Base-by-base conservation (phyloP, 2,113 vertebrate genomes). In the Triplophysa dalaica region DNA sequence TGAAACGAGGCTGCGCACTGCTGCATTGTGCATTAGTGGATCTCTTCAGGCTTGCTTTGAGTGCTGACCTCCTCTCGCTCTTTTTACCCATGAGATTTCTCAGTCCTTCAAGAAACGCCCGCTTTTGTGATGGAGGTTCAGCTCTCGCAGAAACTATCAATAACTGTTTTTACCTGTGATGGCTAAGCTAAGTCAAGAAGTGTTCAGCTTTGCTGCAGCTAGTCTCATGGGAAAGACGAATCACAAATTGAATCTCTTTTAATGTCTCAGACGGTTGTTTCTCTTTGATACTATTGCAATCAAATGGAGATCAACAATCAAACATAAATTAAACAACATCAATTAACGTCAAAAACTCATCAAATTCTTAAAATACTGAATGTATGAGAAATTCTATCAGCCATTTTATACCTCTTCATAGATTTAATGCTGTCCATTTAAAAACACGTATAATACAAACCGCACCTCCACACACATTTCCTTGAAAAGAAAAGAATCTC, bases 11-110 rank as follows among this genome's bases (percentile, higher is more conserved):
- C 26, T 17, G 85, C 83, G 81, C 29, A 29, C 77, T 52, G 77
- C 81, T 66, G 58, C 75, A 84, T 83, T 79, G 62, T 67, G 77
- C 90, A 90, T 89, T 89, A 90, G 80, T 60, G 79, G 77, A 86
- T 79, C 83, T 89, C 84, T 80, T 78, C 85, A 85, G 84, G 75
- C 85, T 82, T 75, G 38, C 56, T n/a, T 56, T 76, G 75, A 79
- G 65, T 81, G 65, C 33, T 81, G 78, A 87, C 80, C 85, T 87
- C 58, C 66, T 75, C 26, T 63, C 61, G 8, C 77, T 54, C 63
- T 58, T 68, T 60, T 85, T 56, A 65, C 69, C 63, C 70, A 65
- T 29, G 70, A 64, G 79, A 75, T 41, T 29, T 64, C 22, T n/a
- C 33, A 68, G 41, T 38, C 33, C 62, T 75, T 41, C 21, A 61